These are phyloP conservation scores for Pelagia noctiluca DNA, from an alignment of 30 jellyfish, hydroid and myxozoan genomes.

Conservation along the genomic window DNA sequence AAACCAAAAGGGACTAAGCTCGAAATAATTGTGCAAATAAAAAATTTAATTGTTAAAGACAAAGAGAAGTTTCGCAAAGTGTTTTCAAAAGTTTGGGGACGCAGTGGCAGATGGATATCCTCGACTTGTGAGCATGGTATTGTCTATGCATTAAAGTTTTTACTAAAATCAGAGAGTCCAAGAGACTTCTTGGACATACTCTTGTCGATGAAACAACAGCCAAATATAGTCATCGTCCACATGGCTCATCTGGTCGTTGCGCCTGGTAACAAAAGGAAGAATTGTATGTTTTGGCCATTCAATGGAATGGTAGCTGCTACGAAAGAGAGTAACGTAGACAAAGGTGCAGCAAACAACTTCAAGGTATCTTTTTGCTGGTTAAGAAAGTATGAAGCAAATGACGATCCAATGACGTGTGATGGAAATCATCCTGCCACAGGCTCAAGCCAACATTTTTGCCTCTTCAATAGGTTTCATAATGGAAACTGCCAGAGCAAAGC, in stretches of 20 bases:
- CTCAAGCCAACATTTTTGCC: neutral
- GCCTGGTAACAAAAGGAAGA: constrained; percentile 27
- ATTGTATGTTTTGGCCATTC: constrained; percentile 15
- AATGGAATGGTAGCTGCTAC: constrained; percentile 42
- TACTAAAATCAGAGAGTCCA: constrained; percentile 62
- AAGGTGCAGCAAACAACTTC: neutral
- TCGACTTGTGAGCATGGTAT: constrained; percentile 59
- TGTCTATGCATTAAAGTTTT: constrained; percentile 46
- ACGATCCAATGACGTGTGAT: neutral
- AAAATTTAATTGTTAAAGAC: constrained; percentile 18
- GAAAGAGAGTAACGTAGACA: neutral
- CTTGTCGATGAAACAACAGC: constrained; percentile 25
- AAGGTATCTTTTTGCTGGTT: constrained; percentile 38
- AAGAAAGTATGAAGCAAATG: neutral
- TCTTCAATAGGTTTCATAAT: constrained; percentile 45
- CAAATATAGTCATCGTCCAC: constrained; percentile 19
- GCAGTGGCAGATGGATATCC: constrained; percentile 66
- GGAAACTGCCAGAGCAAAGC: neutral
- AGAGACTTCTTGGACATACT: constrained; percentile 56
- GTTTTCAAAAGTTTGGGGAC: constrained; percentile 49
- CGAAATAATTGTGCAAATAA: constrained; percentile 55
- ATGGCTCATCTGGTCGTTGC: constrained; percentile 49
- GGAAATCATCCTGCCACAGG: constrained; percentile 34
- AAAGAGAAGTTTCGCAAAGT: constrained; percentile 31
- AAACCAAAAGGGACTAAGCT: constrained; percentile 28